These are phyloP conservation scores for Neoarius graeffei DNA, from an alignment of 2,113 vertebrate species.

Conservation along the genomic window DNA sequence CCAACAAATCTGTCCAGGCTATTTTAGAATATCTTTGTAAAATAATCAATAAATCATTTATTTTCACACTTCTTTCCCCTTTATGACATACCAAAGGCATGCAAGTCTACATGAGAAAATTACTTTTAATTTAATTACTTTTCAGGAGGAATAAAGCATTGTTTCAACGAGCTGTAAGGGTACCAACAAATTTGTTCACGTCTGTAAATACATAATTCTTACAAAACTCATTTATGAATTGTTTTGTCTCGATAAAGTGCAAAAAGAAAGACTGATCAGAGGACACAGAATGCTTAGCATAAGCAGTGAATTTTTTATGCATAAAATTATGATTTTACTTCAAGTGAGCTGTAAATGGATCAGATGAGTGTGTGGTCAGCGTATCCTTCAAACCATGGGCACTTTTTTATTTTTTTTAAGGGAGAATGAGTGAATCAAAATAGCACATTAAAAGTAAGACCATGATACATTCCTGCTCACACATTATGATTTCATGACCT, in stretches of 20 bases:
- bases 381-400: not conserved
- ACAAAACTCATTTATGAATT: not conserved
- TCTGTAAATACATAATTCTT: not conserved
- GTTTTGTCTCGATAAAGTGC: not conserved
- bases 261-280: not conserved
- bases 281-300: not conserved
- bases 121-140: too few relatives aligned
- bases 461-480: too few relatives aligned
- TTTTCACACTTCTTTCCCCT: too few relatives aligned
- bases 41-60: too few relatives aligned
- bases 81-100: too few relatives aligned
- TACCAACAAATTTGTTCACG: too few relatives aligned
- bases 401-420: not conserved
- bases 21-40: too few relatives aligned
- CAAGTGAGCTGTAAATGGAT: not conserved
- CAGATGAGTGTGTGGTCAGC: not conserved
- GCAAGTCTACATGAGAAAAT: too few relatives aligned
- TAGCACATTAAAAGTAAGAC: too few relatives aligned
- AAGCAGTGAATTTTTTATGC: not conserved
- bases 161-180: too few relatives aligned
- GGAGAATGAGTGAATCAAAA: not conserved
- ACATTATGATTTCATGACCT: not conserved
- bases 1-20: too few relatives aligned
- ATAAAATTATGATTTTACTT: not conserved
- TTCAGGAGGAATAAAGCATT: too few relatives aligned